Evolutionary conservation across 2,113 vertebrate genomes (phyloP).

Genomic region (Macheiramphus alcinus): DNA sequence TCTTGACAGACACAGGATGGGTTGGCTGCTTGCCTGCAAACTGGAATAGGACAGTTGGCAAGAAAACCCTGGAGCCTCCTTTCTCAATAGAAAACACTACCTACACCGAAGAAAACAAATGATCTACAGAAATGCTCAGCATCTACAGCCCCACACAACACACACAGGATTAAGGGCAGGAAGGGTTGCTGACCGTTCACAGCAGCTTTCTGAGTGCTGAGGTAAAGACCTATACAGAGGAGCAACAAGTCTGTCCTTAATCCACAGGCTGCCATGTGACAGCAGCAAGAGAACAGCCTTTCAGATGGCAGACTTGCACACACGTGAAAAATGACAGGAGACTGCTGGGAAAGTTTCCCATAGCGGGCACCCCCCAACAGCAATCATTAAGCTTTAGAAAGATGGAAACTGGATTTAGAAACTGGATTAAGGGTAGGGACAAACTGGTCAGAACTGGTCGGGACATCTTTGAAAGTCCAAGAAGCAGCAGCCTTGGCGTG

Average conservation of each 20-base stretch:
- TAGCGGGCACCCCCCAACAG: not conserved
- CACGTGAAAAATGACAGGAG: rapidly evolving
- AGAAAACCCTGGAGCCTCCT: not conserved
- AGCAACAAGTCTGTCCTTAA: not conserved
- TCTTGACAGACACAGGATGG: not conserved
- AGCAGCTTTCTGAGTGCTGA: not conserved
- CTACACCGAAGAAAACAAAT: not conserved
- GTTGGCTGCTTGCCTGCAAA: not conserved
- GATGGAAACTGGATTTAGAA: not conserved
- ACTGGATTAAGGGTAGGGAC: not conserved
- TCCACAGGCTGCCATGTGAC: not conserved
- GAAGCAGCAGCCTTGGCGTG: not conserved
- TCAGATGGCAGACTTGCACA: not conserved
- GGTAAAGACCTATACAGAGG: not conserved
- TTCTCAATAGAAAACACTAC: not conserved
- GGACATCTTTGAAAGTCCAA: not conserved
- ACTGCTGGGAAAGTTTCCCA: not conserved
- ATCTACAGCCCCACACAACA: not conserved
- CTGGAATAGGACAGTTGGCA: not conserved
- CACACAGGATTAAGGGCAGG: not conserved
- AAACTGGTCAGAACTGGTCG: not conserved
- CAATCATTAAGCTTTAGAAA: not conserved
- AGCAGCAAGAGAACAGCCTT: not conserved
- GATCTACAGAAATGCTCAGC: not conserved
- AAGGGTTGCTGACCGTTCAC: not conserved